phyloP scores from a whole-genome alignment of 2,797 vertebrate genomes.

The Urophycis tenuis region DNA sequence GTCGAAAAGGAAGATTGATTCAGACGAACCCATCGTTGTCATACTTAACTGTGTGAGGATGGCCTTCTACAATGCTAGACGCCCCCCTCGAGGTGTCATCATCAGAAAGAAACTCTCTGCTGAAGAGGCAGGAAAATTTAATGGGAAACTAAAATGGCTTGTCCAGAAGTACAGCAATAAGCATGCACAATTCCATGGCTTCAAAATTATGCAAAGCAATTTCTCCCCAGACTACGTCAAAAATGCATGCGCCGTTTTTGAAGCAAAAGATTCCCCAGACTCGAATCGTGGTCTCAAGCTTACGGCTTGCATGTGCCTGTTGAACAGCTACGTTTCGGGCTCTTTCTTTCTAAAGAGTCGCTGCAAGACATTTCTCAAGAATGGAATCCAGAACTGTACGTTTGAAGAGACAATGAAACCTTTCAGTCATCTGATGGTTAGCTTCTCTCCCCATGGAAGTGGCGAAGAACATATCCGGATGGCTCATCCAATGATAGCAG shows the following conservation, averaged over 20 bases:
- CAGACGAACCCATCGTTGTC: accelerated
- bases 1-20: neutral
- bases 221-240: conserved; percentile 13
- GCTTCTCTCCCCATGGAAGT: neutral
- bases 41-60: conserved; percentile 32
- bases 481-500: conserved; percentile 33
- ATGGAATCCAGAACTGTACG: neutral
- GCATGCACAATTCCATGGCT: conserved; percentile 16
- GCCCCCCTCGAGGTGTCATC: neutral
- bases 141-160: neutral
- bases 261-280: accelerated
- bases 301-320: conserved; percentile 13
- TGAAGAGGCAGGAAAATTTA: neutral
- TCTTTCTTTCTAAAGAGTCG: conserved; percentile 39
- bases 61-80: neutral
- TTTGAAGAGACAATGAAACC: conserved; percentile 9
- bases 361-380: conserved; percentile 19
- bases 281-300: neutral
- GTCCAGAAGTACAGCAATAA: accelerated
- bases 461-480: conserved; percentile 8
- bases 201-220: conserved; percentile 38
- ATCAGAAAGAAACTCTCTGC: neutral
- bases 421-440: conserved; percentile 23
- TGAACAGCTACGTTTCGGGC: conserved; percentile 32
- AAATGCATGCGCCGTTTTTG: neutral